A percentile compares a stretch with the other conserved stretches of the same genome.
Conservation (phyloP, 2,797 vertebrate species). For the Pseudopleuronectes americanus region DNA sequence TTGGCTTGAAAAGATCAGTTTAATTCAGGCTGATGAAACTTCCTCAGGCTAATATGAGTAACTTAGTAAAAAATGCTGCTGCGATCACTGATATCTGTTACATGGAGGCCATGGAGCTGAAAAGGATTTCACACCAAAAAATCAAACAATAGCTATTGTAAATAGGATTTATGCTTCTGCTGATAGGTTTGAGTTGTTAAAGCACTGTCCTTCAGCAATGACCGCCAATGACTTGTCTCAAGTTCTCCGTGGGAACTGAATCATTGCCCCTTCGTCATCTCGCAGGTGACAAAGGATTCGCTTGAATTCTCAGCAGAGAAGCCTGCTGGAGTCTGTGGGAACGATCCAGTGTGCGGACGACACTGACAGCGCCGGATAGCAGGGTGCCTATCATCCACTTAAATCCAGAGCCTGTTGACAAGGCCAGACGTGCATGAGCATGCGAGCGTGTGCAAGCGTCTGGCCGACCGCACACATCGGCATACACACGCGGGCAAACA, state of each 20-base stretch:
- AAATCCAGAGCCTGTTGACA: constrained; percentile 66
- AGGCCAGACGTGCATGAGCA: constrained; percentile 38
- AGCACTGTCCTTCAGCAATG: constrained; percentile 35
- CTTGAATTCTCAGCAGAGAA: constrained; percentile 63
- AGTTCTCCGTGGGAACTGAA: constrained; percentile 62
- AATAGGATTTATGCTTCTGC: neutral
- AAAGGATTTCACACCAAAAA: neutral
- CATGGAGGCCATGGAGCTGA: neutral
- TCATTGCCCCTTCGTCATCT: constrained; percentile 52
- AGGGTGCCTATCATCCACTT: constrained; percentile 64
- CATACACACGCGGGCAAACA: constrained; percentile 43
- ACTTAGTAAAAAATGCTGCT: neutral
- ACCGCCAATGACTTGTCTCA: constrained; percentile 65
- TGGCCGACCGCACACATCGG: constrained; percentile 39
- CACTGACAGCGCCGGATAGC: constrained; percentile 59
- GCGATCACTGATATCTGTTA: constrained; percentile 11
- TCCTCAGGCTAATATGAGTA: constrained; percentile 38
- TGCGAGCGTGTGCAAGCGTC: constrained; percentile 27
- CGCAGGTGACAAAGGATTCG: constrained; percentile 73
- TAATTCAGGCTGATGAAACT: constrained; percentile 26
- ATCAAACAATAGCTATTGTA: neutral
- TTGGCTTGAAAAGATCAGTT: constrained; percentile 47
- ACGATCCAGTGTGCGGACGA: constrained; percentile 69
- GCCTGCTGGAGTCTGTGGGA: constrained; percentile 81
- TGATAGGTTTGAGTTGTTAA: neutral